A percentile compares a stretch with the other conserved stretches of the same genome.
phyloP scores from a whole-genome alignment of 2,113 vertebrate genomes.

The Oreotrochilus melanogaster region DNA sequence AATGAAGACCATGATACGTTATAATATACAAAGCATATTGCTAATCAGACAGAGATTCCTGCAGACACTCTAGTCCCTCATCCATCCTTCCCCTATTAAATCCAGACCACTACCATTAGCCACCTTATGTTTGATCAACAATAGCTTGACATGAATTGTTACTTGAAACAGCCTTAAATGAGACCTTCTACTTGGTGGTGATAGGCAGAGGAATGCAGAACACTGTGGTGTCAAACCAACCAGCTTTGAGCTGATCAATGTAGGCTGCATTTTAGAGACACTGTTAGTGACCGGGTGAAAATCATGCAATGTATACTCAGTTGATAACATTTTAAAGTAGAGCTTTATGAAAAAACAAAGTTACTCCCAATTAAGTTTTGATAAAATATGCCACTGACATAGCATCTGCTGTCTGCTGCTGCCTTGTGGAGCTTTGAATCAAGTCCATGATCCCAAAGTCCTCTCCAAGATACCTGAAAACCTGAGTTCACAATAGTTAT shows the following conservation, averaged over 20 bases:
- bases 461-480: background rate
- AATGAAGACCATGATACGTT: background rate
- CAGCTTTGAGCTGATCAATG: background rate
- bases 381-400: background rate
- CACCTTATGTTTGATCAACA: background rate
- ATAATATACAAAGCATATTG: background rate
- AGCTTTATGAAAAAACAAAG: background rate
- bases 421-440: background rate
- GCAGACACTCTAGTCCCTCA: background rate
- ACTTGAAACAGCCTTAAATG: background rate
- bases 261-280: background rate
- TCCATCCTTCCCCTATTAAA: background rate
- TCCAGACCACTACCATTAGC: background rate
- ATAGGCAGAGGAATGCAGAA: background rate
- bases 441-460: background rate
- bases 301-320: background rate
- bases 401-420: background rate
- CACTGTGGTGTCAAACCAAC: background rate
- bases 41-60: background rate
- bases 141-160: background rate
- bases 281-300: background rate
- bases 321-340: background rate
- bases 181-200: background rate
- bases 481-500: background rate
- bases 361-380: background rate